phyloP scores from a whole-genome alignment of 2,797 vertebrate genomes.

The Pygocentrus nattereri region DNA sequence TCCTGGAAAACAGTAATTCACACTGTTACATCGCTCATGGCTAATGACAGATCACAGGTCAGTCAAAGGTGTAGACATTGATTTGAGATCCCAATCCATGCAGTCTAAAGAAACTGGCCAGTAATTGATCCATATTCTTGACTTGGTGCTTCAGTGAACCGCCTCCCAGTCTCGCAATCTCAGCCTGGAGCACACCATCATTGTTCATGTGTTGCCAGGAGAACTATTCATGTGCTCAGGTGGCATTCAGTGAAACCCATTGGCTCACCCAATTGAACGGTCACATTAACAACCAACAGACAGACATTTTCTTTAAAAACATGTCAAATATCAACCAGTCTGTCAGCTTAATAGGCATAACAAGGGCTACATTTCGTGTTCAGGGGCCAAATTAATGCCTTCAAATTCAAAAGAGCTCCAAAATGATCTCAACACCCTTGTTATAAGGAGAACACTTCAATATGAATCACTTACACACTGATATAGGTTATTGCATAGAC shows the following conservation, averaged over 20 bases:
- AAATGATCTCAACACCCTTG: too few species aligned
- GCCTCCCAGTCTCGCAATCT: not conserved
- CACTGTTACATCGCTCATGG: not conserved
- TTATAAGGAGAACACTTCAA: too few species aligned
- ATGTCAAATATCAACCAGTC: not conserved
- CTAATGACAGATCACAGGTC: not conserved
- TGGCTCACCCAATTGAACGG: not conserved
- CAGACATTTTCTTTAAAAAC: not conserved
- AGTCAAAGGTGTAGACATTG: fast-evolving
- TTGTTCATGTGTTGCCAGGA: conserved; percentile 25
- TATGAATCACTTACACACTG: too few species aligned
- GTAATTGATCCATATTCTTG: not conserved
- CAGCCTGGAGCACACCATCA: not conserved
- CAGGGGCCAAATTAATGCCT: too few species aligned
- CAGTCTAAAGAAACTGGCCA: not conserved
- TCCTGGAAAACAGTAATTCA: conserved; percentile 77
- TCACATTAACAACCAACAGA: not conserved
- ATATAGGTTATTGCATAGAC: too few species aligned
- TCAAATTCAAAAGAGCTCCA: too few species aligned
- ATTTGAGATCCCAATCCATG: not conserved
- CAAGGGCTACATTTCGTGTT: too few species aligned
- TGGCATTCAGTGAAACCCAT: not conserved
- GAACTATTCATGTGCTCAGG: not conserved
- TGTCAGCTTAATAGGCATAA: not conserved
- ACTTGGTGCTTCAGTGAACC: not conserved